Evolutionary conservation across 2,888 invertebrate genomes (phyloP), one percentile per base, ranked within the genome.

Genomic region (Callimorpha dominula): DNA sequence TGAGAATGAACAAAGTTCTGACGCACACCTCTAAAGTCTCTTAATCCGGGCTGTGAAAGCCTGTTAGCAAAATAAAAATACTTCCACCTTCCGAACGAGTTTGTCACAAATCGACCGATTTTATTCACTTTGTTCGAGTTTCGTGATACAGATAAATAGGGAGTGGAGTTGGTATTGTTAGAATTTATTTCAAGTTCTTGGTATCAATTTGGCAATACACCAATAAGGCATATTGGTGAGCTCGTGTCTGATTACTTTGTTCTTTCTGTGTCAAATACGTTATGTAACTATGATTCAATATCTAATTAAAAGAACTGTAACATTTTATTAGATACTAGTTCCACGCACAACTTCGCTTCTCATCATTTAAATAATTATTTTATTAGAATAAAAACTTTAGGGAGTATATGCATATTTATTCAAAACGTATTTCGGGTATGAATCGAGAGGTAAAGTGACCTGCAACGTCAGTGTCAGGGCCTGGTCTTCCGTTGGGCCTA

Each of bases 51-150:
- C 52, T 49, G 31, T 31, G 49, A 65, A 43, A 40, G 15, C 60
- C 14, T 60, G 31, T 60, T 60, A 31, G 31, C 31, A 60, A 60
- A 60, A 11, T 72, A 81, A 78, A 81, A 76, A 84, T 84, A 81
- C 69, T 81, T 81, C 69, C 12, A 5, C 60, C 50, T 2, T 43
- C 7, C 17, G 57, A 57, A 74, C 65, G 70, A 81, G 73, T 81
- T 81, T 79, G 82, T 84, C 81, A 79, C 84, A 73, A 73, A 81
- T 83, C 79, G 76, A 79, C n/a, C 64, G 68, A 69, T 66, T 81
- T 72, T 84, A 79, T 84, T 81, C 84, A 67, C 65, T 84, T 81
- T 72, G 67, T 68, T 78, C 49, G 50, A 78, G 73, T 83, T 73
- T 66, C 7, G 20, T 72, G 65, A 70, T 74, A 72, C 71, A 50